phyloP scores from a whole-genome alignment of 2,113 vertebrate genomes.

The Rana temporaria region DNA sequence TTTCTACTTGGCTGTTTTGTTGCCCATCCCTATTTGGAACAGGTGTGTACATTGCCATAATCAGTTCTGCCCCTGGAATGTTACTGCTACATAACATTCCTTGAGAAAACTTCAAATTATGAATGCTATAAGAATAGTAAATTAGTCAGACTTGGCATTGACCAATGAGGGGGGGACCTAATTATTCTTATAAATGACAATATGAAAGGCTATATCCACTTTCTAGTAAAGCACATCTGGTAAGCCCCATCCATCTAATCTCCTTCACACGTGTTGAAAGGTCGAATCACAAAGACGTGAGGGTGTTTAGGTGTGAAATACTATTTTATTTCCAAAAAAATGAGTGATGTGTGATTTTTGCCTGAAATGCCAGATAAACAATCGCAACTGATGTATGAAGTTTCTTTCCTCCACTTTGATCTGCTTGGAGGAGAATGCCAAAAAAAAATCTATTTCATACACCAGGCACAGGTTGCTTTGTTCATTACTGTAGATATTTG shows the following conservation, averaged over 20 bases:
- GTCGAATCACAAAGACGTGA: neutral
- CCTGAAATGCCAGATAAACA: conserved; percentile 38
- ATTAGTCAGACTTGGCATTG: neutral
- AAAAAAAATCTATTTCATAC: neutral
- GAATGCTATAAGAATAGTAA: no score
- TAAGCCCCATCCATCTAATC: neutral
- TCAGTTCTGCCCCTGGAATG: no score
- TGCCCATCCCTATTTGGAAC: no score
- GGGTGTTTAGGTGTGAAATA: conserved; percentile 40
- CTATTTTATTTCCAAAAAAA: conserved; percentile 8
- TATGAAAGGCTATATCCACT: neutral
- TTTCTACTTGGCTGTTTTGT: no score
- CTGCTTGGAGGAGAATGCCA: conserved; percentile 11
- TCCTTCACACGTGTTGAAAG: conserved; percentile 15
- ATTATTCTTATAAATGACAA: neutral
- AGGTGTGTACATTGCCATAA: no score
- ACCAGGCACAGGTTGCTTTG: conserved; percentile 3
- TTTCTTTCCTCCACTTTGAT: conserved; percentile 21
- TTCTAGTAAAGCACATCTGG: neutral
- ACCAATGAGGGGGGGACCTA: neutral
- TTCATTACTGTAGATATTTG: neutral
- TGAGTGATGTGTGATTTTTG: conserved; percentile 42
- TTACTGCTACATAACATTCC: no score
- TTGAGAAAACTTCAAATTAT: no score
- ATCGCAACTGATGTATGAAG: conserved; percentile 18